Evolutionary conservation across 2,797 vertebrate genomes (phyloP), one percentile per base, ranked within the genome.

Genomic region (Acanthopagrus latus): DNA sequence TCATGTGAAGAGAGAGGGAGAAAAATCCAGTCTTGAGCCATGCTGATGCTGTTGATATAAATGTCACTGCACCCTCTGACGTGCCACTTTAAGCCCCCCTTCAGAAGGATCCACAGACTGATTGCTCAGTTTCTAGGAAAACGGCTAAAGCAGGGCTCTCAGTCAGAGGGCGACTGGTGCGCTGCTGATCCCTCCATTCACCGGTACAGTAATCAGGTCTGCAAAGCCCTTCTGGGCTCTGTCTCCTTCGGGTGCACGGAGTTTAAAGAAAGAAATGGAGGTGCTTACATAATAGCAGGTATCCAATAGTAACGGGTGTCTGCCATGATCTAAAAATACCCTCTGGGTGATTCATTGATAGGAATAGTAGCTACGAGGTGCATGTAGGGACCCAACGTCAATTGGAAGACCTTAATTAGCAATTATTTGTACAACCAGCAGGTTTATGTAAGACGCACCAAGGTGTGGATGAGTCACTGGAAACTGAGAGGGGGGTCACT

Each of bases 291-390:
- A 91, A 93, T 41, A 64, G 50, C 59, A 64, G 54, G 89, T 93
- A 84, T 87, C 91, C 89, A 85, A 79, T 90, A 89, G 90, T 82
- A 86, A 92, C 88, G 1, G 68, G 20, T 78, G 58, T 60, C 60
- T 86, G 75, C 80, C n/a, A 27, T 48, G 59, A 60, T 89, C 91
- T 93, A 92, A 91, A 93, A 92, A 94, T 91, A 94, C 16, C 62
- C 57, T 41, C 1, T 6, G 8, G 75, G 78, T 82, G 82, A 91
- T 89, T 91, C 79, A 91, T 76, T 88, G 67, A 85, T 78, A 41
- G 64, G 8, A 85, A 44, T 66, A 38, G 64, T 64, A 43, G 20
- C 2, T 38, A 69, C 14, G 67, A 59, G 47, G 76, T 52, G 60
- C 67, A 71, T 43, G 2, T 18, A 64, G 38, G 54, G 47, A 63